Base-by-base conservation (phyloP, 2,888 invertebrate species). In the Torymus tubicola region DNA sequence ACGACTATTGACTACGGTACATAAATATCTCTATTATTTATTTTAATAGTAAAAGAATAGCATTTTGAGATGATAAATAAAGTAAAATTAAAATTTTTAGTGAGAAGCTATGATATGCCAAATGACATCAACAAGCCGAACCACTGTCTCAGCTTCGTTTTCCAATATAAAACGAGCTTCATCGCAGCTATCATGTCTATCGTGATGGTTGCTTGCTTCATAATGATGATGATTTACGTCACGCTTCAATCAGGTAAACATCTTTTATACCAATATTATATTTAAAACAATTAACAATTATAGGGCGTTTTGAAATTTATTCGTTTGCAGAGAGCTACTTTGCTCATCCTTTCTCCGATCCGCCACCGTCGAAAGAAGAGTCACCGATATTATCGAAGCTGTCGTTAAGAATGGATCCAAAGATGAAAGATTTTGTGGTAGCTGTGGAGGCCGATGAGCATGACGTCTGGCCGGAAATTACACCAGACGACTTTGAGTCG, bases 141-240 rank as follows among this genome's bases (percentile, higher is more conserved):
- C 0, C 21, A 31, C 42, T 57, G 24, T 10, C 55, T 31, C 14
- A 61, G 50, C 16, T 70, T 50, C n/a, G 18, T 67, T 14, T 71
- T 72, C 24, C 57, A 55, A 61, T 60, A 80, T 14, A 80, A 24
- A 21, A 57, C 53, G 4, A 69, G 61, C 55, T 68, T 75, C 50
- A 31, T 71, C 8, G 58, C 60, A 16, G n/a, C 52, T 0, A 18
- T 75, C 0, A 58, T 72, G 12, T 76, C 67, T 0, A 21, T 76
- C 4, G 16, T 61, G 1, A n/a, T 70, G 10, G n/a, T 67, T 1
- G 50, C 12, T n/a, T 67, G 75, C 50, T 75, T 80, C 11, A 55
- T 71, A n/a, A 42, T 80, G 21, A 57, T 75, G 55, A 64, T 70
- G 31, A 55, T 76, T 24, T 80, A 75, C 55, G 42, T 75, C 2